Evolutionary conservation across 2,797 vertebrate genomes (phyloP), one percentile per base, ranked within the genome.

Genomic region (Leptoclinus maculatus): DNA sequence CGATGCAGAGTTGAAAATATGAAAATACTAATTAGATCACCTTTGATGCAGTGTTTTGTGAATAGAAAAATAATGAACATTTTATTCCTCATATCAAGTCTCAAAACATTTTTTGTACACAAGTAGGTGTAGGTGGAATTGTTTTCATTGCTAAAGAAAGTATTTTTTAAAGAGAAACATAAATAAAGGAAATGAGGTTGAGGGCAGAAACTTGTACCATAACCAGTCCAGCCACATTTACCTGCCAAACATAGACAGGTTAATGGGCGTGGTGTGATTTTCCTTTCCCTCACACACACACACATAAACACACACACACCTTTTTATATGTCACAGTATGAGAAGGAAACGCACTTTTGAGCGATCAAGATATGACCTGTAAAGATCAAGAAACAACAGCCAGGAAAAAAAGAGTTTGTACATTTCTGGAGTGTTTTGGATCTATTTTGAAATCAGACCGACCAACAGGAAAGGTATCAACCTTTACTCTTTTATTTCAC

Each of bases 191-290:
- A 49, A 21, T 49, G 9, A 10, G 41, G 2, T 45, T 45, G 5
- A 43, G 6, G 47, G 21, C 7, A 3, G 47, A n/a, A 10, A 11
- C 38, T 12, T 2, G 1, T 39, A 39, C 21, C 47, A n/a, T 21
- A 49, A 49, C 93, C 91, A 83, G 93, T 94, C 79, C 64, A 72
- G 78, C 85, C 43, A 87, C 88, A 81, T 92, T 89, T 69, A 87
- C 56, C 81, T 57, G 64, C 17, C 56, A 68, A 39, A 53, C 17
- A 10, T 12, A 47, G 9, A 51, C 39, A 51, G 53, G 66, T 57
- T 38, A 66, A 65, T 62, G 70, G 87, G 88, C 0, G 89, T 80
- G 82, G 77, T 11, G 4, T 19, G 14, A 21, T 25, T 72, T 54
- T 11, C 12, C 45, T 14, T n/a, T 36, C 6, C 7, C 14, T 0